Percentiles rank a stretch among this genome's conserved stretches.
Evolutionary conservation across 2,888 invertebrate genomes (phyloP).

Genomic region (Xiphydria camelus): DNA sequence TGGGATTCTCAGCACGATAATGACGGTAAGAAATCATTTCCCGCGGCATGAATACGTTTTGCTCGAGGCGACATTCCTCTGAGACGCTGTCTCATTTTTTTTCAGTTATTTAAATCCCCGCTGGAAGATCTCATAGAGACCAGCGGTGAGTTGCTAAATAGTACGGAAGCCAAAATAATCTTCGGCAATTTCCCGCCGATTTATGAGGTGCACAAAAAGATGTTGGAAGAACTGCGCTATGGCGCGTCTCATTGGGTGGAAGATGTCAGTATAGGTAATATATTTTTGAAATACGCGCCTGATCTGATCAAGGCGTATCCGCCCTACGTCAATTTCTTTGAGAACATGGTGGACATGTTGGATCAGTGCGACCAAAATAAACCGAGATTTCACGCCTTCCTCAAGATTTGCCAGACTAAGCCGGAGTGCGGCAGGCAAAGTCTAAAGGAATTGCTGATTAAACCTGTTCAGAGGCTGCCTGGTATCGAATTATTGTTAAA

Average conservation of each 20-base stretch:
- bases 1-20: conserved; percentile 88
- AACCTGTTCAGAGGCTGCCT: conserved; percentile 96
- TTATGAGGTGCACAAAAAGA: conserved; percentile 86
- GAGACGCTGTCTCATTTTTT: conserved; percentile 24
- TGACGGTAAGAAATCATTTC: conserved; percentile 72
- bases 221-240: conserved; percentile 64
- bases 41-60: neutral
- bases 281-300: conserved; percentile 84
- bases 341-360: conserved; percentile 93
- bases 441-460: conserved; percentile 92
- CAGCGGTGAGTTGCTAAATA: conserved; percentile 75
- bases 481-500: conserved; percentile 92
- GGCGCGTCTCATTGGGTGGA: conserved; percentile 81
- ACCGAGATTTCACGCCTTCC: conserved; percentile 96
- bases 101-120: conserved; percentile 89
- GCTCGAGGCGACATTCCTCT: neutral
- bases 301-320: conserved; percentile 94
- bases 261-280: conserved; percentile 83
- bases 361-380: conserved; percentile 88
- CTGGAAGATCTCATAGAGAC: conserved; percentile 79
- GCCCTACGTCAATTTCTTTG: conserved; percentile 97
- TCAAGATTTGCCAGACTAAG: conserved; percentile 91
- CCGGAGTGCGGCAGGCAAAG: conserved; percentile 96
- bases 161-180: conserved; percentile 91
- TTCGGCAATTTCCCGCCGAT: conserved; percentile 96